Percentiles rank a stretch among this genome's conserved stretches.
These are phyloP conservation scores for Naja naja DNA, from an alignment of 2,113 vertebrate genomes.

Conservation along the genomic window DNA sequence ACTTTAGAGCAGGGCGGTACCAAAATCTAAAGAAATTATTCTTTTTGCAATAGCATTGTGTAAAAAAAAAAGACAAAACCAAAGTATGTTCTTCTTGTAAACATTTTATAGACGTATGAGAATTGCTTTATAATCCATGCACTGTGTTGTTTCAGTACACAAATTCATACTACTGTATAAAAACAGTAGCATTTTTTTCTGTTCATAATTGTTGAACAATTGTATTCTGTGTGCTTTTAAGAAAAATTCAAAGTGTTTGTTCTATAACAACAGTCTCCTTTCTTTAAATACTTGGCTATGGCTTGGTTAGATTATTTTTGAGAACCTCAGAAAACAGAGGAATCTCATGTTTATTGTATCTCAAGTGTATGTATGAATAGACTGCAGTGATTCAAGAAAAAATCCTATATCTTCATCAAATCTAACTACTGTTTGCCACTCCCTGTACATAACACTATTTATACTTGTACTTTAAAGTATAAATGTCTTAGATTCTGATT, in stretches of 20 bases:
- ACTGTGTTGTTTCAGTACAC: neutral
- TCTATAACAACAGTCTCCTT: slow-evolving; percentile 35
- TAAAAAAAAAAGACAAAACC: neutral
- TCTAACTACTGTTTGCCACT: neutral
- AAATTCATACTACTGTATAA: neutral
- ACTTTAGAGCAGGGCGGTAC: neutral
- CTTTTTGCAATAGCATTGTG: neutral
- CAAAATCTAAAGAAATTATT: neutral
- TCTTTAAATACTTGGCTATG: slow-evolving; percentile 37
- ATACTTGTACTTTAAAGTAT: neutral
- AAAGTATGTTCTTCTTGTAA: neutral
- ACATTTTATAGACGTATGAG: neutral
- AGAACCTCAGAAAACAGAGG: neutral
- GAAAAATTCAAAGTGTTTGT: slow-evolving; percentile 42
- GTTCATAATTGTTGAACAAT: neutral
- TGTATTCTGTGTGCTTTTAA: slow-evolving; percentile 53
- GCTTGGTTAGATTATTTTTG: slow-evolving; percentile 39
- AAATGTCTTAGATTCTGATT: neutral
- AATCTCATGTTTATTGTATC: neutral
- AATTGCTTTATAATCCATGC: neutral
- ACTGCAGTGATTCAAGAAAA: neutral
- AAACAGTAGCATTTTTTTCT: neutral
- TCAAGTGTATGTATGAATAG: neutral
- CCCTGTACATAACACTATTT: neutral
- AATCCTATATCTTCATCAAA: neutral